Evolutionary conservation across 2,797 vertebrate species (phyloP), one percentile per base, ranked within the genome.

Genomic region (Mormyrus proboscirostris): DNA sequence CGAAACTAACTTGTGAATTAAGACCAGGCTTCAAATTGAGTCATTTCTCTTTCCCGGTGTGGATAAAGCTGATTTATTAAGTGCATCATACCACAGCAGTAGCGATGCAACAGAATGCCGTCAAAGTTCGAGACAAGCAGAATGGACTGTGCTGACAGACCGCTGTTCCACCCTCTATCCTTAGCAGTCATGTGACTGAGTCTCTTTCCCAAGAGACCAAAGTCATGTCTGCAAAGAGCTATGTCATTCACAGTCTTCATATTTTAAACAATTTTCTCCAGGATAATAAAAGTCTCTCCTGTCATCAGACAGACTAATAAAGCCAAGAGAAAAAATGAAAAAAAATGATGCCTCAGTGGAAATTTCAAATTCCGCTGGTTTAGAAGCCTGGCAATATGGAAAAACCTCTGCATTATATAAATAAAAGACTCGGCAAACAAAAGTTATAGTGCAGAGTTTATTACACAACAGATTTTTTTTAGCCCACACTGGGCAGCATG

Each of bases 401-500:
- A 82, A 47, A 82, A 47, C 38, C 19, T 47, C 76, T 7, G 76
- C 76, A 47, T 82, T 82, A 47, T 82, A 82, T 82, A 44, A 82
- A 82, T 44, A 82, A 82, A 44, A 47, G 41, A 82, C 38, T 47
- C 76, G n/a, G 41, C 41, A 82, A 82, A 82, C 76, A 82, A 82
- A 82, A 82, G 76, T 44, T 82, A 44, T 82, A 82, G 76, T 44
- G 76, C 76, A 82, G 76, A 82, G 38, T 82, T 82, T 82, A 82
- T 82, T 82, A 82, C 76, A 82, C 76, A 82, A 47, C 41, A 10
- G 38, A 44, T 82, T 82, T 82, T 29, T 47, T 82, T 82, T 47
- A 82, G 41, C 76, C 38, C 38, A 22, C 41, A 82, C 76, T 44
- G 38, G 41, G 76, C 41, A 22, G 76, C 76, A 82, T 82, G 76